Percentiles rank a stretch among this genome's conserved stretches.
Conservation (phyloP, 2,113 vertebrate species). For the Heterotilapia buettikoferi region DNA sequence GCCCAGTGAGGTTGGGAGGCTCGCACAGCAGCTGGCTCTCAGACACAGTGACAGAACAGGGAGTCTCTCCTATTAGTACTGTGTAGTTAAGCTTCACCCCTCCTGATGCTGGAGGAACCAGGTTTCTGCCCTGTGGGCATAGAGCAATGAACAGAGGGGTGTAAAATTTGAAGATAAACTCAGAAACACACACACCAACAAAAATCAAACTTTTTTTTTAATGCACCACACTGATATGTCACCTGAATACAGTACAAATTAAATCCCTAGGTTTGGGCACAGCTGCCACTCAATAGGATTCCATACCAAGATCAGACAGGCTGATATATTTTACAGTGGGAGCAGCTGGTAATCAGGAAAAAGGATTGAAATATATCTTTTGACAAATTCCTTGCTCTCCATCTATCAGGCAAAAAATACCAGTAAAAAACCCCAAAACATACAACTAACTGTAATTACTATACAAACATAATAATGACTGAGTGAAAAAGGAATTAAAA, state of each 20-base stretch:
- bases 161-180: not conserved
- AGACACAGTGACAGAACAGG: slow-evolving; percentile 89
- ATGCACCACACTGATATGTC: not conserved
- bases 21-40: slow-evolving; percentile 97
- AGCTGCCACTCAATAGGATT: slow-evolving; percentile 3
- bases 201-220: not conserved
- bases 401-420: not conserved
- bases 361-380: not conserved
- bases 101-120: slow-evolving; percentile 87
- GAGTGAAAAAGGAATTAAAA: not conserved
- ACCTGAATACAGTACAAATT: not conserved
- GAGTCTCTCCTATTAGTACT: slow-evolving; percentile 89
- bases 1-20: slow-evolving; percentile 89
- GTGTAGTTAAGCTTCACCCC: slow-evolving; percentile 97
- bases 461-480: not conserved
- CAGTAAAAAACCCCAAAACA: not conserved
- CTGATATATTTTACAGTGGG: not conserved
- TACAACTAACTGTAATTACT: not conserved
- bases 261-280: not conserved
- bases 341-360: slow-evolving; percentile 6
- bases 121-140: slow-evolving; percentile 87
- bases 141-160: not conserved
- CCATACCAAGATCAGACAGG: slow-evolving; percentile 19
- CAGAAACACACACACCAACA: not conserved
- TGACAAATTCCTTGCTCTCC: not conserved